These are phyloP conservation scores for Bombyx huttoni DNA, from an alignment of 2,888 invertebrate species.

Conservation along the genomic window DNA sequence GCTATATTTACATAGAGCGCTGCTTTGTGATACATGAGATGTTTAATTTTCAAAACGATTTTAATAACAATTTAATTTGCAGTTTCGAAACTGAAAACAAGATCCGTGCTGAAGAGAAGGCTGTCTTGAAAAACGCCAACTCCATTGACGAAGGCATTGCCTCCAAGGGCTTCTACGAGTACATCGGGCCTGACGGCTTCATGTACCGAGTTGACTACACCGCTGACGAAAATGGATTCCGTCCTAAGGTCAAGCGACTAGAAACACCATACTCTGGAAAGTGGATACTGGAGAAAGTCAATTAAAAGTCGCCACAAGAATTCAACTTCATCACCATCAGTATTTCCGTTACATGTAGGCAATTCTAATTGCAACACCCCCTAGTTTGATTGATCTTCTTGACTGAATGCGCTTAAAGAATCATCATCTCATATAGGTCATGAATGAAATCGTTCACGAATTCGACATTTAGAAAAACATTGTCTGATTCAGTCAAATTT, in stretches of 20 bases:
- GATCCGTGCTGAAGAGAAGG: slow-evolving; percentile 66
- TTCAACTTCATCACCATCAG: slow-evolving; percentile 40
- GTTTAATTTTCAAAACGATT: neutral
- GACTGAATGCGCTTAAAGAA: slow-evolving; percentile 25
- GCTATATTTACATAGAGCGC: too few relatives aligned
- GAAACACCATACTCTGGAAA: slow-evolving; percentile 64
- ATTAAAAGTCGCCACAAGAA: slow-evolving; percentile 20
- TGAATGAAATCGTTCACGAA: slow-evolving; percentile 37
- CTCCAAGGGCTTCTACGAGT: slow-evolving; percentile 65
- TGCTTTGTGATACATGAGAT: neutral
- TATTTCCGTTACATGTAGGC: slow-evolving; percentile 48
- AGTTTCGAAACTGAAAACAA: slow-evolving; percentile 71
- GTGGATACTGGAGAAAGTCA: slow-evolving; percentile 60
- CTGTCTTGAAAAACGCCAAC: slow-evolving; percentile 61
- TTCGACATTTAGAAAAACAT: slow-evolving; percentile 36
- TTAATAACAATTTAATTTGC: slow-evolving; percentile 13
- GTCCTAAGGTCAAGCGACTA: slow-evolving; percentile 55
- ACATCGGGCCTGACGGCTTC: slow-evolving; percentile 67
- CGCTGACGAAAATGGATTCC: slow-evolving; percentile 66
- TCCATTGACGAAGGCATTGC: slow-evolving; percentile 64
- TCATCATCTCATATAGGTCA: slow-evolving; percentile 24
- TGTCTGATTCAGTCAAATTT: slow-evolving; percentile 12
- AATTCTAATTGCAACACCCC: slow-evolving; percentile 14
- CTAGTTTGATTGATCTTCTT: slow-evolving; percentile 12
- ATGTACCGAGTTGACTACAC: slow-evolving; percentile 68